Percentiles rank a stretch among this genome's conserved stretches.
These are phyloP conservation scores for Euproctis similis DNA, from an alignment of 2,888 invertebrate species.

Conservation along the genomic window DNA sequence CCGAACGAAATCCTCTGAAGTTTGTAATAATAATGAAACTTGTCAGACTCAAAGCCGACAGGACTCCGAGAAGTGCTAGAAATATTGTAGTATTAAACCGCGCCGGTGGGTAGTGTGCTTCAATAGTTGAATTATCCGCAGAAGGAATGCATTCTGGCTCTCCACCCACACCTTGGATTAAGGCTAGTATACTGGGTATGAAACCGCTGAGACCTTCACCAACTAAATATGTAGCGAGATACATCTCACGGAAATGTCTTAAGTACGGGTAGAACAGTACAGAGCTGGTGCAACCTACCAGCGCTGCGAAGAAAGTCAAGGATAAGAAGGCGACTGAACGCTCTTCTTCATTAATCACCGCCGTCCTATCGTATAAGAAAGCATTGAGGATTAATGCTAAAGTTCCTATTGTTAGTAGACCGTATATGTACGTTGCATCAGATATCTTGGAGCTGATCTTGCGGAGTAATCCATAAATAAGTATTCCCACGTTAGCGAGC, in stretches of 20 bases:
- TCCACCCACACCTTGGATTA: constrained; percentile 87
- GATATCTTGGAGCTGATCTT: constrained; percentile 55
- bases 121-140: constrained; percentile 39
- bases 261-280: constrained; percentile 91
- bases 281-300: constrained; percentile 90
- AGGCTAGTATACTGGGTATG: constrained; percentile 84
- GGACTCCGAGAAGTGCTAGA: constrained; percentile 78
- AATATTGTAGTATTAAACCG: constrained; percentile 80
- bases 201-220: constrained; percentile 90
- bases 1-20: constrained; percentile 42
- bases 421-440: constrained; percentile 74
- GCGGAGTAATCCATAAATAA: constrained; percentile 77
- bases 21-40: constrained; percentile 78
- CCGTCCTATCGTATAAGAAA: constrained; percentile 76
- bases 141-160: constrained; percentile 66
- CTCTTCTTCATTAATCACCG: constrained; percentile 60
- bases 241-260: constrained; percentile 82
- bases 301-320: constrained; percentile 79
- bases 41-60: constrained; percentile 78
- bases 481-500: constrained; percentile 87
- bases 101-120: constrained; percentile 61
- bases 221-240: constrained; percentile 86
- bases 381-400: constrained; percentile 75
- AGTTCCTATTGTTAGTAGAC: constrained; percentile 70
- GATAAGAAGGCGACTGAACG: constrained; percentile 77